These are phyloP conservation scores for Panagrolaimus sp. DNA, from an alignment of 1,140 invertebrate species.

Conservation along the genomic window DNA sequence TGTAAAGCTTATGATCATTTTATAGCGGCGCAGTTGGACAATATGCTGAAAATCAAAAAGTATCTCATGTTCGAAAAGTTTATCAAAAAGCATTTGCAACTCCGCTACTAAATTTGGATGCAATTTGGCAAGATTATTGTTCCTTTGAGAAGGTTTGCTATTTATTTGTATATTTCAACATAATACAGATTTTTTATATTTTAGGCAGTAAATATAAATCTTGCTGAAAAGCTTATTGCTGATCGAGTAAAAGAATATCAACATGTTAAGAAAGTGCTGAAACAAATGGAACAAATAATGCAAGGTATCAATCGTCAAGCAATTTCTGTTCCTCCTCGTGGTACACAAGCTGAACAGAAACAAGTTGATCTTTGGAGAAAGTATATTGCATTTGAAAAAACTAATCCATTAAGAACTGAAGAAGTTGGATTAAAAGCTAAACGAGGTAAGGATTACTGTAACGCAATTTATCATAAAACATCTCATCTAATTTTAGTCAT, in stretches of 20 bases:
- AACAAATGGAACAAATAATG: constrained; percentile 81
- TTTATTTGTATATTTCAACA: no score
- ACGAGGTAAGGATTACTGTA: constrained; percentile 62
- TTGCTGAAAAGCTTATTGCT: constrained; percentile 86
- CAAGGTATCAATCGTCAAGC: constrained; percentile 80
- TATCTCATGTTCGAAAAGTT: constrained; percentile 90
- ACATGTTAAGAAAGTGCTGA: constrained; percentile 86
- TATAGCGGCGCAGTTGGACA: constrained; percentile 82
- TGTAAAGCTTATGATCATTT: constrained; percentile 23
- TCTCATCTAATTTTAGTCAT: constrained; percentile 69
- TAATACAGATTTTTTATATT: constrained; percentile 66
- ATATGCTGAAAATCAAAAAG: constrained; percentile 98
- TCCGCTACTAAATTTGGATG: constrained; percentile 94
- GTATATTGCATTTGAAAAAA: constrained; percentile 93
- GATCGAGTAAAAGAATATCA: constrained; percentile 89
- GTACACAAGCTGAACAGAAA: constrained; percentile 72
- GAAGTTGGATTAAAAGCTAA: constrained; percentile 85
- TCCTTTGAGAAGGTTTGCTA: constrained; percentile 66
- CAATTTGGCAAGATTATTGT: constrained; percentile 97
- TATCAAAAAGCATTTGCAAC: constrained; percentile 91
- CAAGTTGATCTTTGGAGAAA: constrained; percentile 96
- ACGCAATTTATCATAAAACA: constrained; percentile 12
- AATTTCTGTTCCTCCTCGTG: constrained; percentile 84
- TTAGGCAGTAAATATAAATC: constrained; percentile 90
- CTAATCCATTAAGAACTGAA: constrained; percentile 88